Percentiles rank a stretch among this genome's conserved stretches.
Conservation (phyloP, 2,113 vertebrate species). For the Electrona antarctica region DNA sequence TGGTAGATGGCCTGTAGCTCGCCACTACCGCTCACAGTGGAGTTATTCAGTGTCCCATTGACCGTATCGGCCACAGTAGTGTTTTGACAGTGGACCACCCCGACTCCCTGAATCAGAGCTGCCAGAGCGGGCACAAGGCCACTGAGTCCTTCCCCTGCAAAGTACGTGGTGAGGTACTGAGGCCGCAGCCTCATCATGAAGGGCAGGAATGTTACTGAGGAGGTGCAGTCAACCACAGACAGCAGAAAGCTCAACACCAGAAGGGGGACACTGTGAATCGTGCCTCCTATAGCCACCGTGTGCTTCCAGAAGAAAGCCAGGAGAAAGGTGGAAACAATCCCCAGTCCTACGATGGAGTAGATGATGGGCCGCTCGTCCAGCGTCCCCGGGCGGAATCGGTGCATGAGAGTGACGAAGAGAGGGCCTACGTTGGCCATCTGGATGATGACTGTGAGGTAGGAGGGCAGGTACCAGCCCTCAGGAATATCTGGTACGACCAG, state of each 20-base stretch:
- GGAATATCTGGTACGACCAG: slow-evolving; percentile 76
- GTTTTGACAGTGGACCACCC: slow-evolving; percentile 76
- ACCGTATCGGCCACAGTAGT: slow-evolving; percentile 31
- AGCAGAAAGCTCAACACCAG: slow-evolving; percentile 83
- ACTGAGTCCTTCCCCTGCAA: slow-evolving; percentile 84
- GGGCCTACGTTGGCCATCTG: slow-evolving; percentile 86
- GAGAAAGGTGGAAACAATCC: slow-evolving; percentile 79
- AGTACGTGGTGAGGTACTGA: slow-evolving; percentile 83
- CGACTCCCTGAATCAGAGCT: slow-evolving; percentile 83
- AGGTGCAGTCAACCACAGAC: slow-evolving; percentile 87
- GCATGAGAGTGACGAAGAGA: slow-evolving; percentile 80
- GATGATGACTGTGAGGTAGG: slow-evolving; percentile 85
- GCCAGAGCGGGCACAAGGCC: slow-evolving; percentile 82
- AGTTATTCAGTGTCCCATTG: slow-evolving; percentile 49
- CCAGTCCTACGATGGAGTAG: slow-evolving; percentile 76
- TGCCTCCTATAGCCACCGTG: slow-evolving; percentile 53
- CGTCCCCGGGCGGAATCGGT: slow-evolving; percentile 75
- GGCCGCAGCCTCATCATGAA: slow-evolving; percentile 84
- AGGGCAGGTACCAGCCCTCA: slow-evolving; percentile 83
- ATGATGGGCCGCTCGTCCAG: slow-evolving; percentile 78
- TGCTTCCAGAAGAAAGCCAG: slow-evolving; percentile 82
- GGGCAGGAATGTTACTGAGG: slow-evolving; percentile 87
- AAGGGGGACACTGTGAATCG: slow-evolving; percentile 75
- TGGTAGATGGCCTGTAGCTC: slow-evolving; percentile 72
- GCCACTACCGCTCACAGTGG: slow-evolving; percentile 8